These are phyloP conservation scores for Macrotrachela quadricornifera DNA, from an alignment of 1,140 invertebrate species.

Conservation along the genomic window DNA sequence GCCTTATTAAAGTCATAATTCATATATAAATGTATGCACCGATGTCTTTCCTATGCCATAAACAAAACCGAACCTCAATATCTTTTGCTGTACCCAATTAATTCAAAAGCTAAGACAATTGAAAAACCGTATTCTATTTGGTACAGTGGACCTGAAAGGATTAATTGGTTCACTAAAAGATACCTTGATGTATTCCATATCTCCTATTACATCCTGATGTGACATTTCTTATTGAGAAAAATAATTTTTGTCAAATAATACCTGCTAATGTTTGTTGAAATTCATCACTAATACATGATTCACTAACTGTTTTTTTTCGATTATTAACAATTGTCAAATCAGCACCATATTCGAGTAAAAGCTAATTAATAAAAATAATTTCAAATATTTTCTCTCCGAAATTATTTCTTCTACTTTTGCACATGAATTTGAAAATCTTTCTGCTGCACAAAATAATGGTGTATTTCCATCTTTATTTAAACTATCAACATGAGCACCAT, in stretches of 20 bases:
- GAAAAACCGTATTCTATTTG: too few species aligned
- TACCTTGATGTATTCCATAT: too few species aligned
- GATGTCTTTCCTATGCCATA: too few species aligned
- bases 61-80: too few species aligned
- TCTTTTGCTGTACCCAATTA: too few species aligned
- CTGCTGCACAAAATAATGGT: constrained; percentile 20
- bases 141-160: too few species aligned
- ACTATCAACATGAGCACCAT: constrained; percentile 21
- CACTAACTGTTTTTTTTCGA: constrained; percentile 14
- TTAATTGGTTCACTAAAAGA: too few species aligned
- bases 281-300: too few species aligned
- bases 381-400: not conserved
- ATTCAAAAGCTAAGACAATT: too few species aligned
- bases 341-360: constrained; percentile 26
- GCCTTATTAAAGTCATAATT: too few species aligned
- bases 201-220: too few species aligned
- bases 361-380: constrained; percentile 13
- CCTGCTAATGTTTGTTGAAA: not conserved
- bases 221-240: not conserved
- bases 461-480: constrained; percentile 19
- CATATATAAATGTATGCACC: too few species aligned
- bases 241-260: not conserved
- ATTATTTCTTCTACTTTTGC: constrained; percentile 15
- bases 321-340: constrained; percentile 19
- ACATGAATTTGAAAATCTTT: constrained; percentile 19